A percentile compares a stretch with the other conserved stretches of the same genome.
These are phyloP conservation scores for Oreamnos americanus DNA, from an alignment of 2,113 vertebrate species.

Conservation along the genomic window DNA sequence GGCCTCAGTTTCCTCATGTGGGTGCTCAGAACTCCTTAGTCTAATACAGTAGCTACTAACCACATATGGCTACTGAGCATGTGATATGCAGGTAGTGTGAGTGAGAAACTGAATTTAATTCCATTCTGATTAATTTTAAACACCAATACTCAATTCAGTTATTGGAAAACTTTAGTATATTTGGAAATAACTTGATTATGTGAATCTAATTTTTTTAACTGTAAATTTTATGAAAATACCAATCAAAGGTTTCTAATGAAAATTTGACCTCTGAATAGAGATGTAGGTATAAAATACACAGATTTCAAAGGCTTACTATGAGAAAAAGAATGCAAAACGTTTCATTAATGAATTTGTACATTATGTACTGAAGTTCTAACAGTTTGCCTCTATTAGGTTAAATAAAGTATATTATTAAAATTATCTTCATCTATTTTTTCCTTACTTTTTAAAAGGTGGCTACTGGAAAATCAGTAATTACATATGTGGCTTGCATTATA, in stretches of 20 bases:
- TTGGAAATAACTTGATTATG: not conserved
- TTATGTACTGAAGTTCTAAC: not conserved
- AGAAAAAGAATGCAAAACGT: not conserved
- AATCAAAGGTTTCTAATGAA: not conserved
- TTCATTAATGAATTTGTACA: not conserved
- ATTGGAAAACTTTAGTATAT: not conserved
- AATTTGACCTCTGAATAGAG: constrained; percentile 17
- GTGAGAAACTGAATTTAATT: not conserved
- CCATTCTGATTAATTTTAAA: not conserved
- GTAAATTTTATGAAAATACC: not conserved
- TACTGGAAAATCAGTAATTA: not conserved
- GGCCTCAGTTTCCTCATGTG: not conserved
- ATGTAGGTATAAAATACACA: not conserved
- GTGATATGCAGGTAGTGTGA: not conserved
- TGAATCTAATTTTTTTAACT: not conserved
- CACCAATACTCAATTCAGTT: not conserved
- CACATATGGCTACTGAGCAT: not conserved
- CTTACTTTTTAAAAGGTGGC: not conserved
- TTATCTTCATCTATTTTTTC: not conserved
- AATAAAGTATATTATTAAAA: constrained; percentile 9
- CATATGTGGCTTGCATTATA: not conserved
- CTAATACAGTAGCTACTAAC: not conserved
- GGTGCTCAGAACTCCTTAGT: not conserved
- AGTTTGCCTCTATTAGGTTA: not conserved
- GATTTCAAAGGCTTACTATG: not conserved